Evolutionary conservation across 2,888 invertebrate species (phyloP).

Genomic region (Sinopyrophorus schimmeli): DNA sequence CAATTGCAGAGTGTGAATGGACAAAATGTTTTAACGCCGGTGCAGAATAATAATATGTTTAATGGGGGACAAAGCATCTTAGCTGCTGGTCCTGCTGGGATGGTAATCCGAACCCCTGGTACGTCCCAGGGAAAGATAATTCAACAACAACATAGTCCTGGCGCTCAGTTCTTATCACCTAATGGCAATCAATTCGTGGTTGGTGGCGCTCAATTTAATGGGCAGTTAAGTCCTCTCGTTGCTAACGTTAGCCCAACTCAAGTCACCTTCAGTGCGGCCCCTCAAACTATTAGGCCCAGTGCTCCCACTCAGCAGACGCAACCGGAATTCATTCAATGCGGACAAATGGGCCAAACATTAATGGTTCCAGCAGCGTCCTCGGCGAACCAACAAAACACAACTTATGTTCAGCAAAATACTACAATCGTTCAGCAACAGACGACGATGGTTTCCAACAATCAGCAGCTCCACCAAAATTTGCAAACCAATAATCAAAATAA

Average conservation of each 20-base stretch:
- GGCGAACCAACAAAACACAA: conserved; percentile 65
- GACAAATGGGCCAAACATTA: conserved; percentile 69
- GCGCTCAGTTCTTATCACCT: conserved; percentile 74
- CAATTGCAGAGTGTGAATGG: conserved; percentile 82
- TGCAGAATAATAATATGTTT: conserved; percentile 68
- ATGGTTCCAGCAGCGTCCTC: conserved; percentile 68
- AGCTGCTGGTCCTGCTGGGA: conserved; percentile 69
- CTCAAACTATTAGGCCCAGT: conserved; percentile 55
- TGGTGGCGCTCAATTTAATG: conserved; percentile 72
- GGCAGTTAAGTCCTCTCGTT: conserved; percentile 78
- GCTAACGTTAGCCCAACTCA: conserved; percentile 73
- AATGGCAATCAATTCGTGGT: conserved; percentile 75
- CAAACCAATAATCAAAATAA: conserved; percentile 50
- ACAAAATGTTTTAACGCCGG: conserved; percentile 74
- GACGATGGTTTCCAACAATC: conserved; percentile 74
- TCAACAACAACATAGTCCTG: conserved; percentile 67
- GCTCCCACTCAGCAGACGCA: conserved; percentile 58
- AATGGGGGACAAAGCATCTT: conserved; percentile 68
- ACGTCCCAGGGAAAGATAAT: conserved; percentile 73
- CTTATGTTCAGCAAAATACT: conserved; percentile 83
- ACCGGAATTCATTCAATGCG: conserved; percentile 73
- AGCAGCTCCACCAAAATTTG: conserved; percentile 57
- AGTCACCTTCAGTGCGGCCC: conserved; percentile 64
- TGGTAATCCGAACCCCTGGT: conserved; percentile 74
- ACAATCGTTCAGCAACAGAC: conserved; percentile 84